Conservation (phyloP, 2,797 vertebrate species). For the Lagocephalus sceleratus region DNA sequence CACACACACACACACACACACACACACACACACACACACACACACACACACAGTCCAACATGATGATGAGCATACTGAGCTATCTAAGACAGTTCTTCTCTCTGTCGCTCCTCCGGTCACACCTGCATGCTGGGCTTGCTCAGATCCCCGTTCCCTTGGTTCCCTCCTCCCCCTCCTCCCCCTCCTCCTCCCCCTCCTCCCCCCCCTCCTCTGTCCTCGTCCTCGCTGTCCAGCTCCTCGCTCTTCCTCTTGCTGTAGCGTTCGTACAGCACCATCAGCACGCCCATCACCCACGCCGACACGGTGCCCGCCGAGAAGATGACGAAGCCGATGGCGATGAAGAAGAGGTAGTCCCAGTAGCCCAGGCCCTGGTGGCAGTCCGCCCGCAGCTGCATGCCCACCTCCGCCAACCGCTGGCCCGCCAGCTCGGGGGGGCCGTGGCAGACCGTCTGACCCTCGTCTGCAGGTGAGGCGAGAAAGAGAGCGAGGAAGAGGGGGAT, state of each 20-base stretch:
- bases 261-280: slow-evolving; percentile 86
- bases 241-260: slow-evolving; percentile 74
- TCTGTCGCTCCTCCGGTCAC: slow-evolving; percentile 51
- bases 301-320: slow-evolving; percentile 89
- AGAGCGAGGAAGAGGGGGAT: background rate
- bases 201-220: slow-evolving; percentile 63
- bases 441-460: slow-evolving; percentile 79
- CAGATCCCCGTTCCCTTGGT: slow-evolving; percentile 76
- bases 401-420: slow-evolving; percentile 79
- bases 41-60: slow-evolving; percentile 37
- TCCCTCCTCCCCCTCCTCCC: slow-evolving; percentile 39
- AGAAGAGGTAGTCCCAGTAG: slow-evolving; percentile 88
- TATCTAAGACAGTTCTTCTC: slow-evolving; percentile 47
- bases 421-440: slow-evolving; percentile 72
- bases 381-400: slow-evolving; percentile 82
- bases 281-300: slow-evolving; percentile 88
- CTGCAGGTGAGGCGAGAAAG: slow-evolving; percentile 51
- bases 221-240: slow-evolving; percentile 76
- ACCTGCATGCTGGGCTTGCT: slow-evolving; percentile 77
- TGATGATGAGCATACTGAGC: slow-evolving; percentile 44
- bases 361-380: slow-evolving; percentile 87
- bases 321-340: slow-evolving; percentile 88
- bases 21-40: slow-evolving; percentile 18
- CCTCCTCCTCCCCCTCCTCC: slow-evolving; percentile 14
- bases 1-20: slow-evolving; percentile 20